Evolutionary conservation across 1,140 invertebrate species (phyloP), one percentile per base, ranked within the genome.

Genomic region (Bathynomus jamesi): DNA sequence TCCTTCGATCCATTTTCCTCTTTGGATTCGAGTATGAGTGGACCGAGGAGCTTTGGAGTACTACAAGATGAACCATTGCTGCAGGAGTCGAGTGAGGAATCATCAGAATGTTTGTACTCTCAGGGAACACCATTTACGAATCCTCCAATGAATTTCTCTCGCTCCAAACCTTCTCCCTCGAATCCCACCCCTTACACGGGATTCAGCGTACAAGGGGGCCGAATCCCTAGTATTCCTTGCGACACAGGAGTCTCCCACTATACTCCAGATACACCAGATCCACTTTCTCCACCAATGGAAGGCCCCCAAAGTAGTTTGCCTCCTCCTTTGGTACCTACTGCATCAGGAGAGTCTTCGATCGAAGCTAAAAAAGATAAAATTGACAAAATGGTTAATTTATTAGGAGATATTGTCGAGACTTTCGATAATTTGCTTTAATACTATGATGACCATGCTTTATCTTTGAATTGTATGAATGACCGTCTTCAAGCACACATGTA

Each of bases 211-310:
- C 87, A 88, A 80, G 87, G 87, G 63, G 85, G 86, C 75, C 85
- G 86, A 73, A 90, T 90, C 80, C 88, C 88, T 11, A 89, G 86
- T 28, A 90, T 90, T 79, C 89, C 89, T 5, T 90, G 89, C 80
- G 88, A 86, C 68, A 89, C 89, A 4, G 89, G 88, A 4, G 86
- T 88, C 72, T 80, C 82, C 65, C 69, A 61, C 25, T 46, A 28
- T n/a, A 32, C 67, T 4, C n/a, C 71, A 32, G n/a, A 53, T 27
- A 27, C 25, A 7, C 27, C 29, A 24, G 71, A 73, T 24, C 71
- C 71, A 27, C 71, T 73, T 5, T 69, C 71, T 2, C 71, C 71
- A 30, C 66, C 66, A 1, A 31, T 73, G 11, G 62, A 65, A n/a
- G 61, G 66, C 10, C 62, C 71, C 17, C 61, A 67, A n/a, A 53